Evolutionary conservation across 2,113 vertebrate genomes (phyloP), one percentile per base, ranked within the genome.

Genomic region (Otocyon megalotis): DNA sequence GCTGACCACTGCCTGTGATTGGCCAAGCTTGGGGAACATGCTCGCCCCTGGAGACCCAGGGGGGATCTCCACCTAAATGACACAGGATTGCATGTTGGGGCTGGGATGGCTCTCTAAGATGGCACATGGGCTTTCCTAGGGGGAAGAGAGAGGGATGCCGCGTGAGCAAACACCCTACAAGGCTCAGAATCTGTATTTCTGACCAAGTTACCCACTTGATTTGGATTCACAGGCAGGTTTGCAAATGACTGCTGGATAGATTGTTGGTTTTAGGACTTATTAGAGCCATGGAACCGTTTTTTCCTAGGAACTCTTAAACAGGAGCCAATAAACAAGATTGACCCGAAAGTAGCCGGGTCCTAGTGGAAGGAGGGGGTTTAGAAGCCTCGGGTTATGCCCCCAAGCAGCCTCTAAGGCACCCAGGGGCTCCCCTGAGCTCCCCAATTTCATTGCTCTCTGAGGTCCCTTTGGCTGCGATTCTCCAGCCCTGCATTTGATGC

Each of bases 231-330:
- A 24, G 92, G 48, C 43, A 63, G 37, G 28, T 43, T 6, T 65
- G 76, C 14, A 22, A 69, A 74, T 9, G 53, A 15, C 72, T 11
- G 17, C 65, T 93, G 53, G 43, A 32, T 17, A 48, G 60, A 35
- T 16, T 14, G 17, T 15, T 7, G 5, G 32, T 54, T 94, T 96
- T 16, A 62, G 48, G 76, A 82, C 35, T 60, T 76, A 16, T 0
- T 67, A 30, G 14, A 69, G 22, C 19, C 69, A 22, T 5, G 2
- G 48, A 82, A 50, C 69, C 24, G 65, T 77, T 90, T 88, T 69
- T 85, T 94, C 67, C 79, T 84, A 37, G 54, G 67, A 80, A 74
- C 91, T 80, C 43, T 92, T 93, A 22, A 93, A 56, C 20, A 87
- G 30, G 30, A 95, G 30, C 28, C 58, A 74, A 56, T 77, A 79